Evolutionary conservation across 2,888 invertebrate species (phyloP), one percentile per base, ranked within the genome.

Genomic region (Torymus texanus): DNA sequence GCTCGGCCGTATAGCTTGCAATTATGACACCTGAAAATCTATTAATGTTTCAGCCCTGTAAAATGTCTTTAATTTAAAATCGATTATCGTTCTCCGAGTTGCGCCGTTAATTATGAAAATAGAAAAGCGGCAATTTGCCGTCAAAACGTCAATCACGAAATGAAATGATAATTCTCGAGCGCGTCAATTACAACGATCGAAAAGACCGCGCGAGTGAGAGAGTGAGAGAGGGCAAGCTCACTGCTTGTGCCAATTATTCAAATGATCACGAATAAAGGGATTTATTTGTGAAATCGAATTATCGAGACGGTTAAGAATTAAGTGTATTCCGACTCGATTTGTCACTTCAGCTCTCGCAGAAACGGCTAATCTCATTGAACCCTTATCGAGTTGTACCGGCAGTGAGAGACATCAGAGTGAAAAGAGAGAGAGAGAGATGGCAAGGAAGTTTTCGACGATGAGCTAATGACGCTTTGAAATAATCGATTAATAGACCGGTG

Each of bases 121-220:
- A 72, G 76, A 76, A 77, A 79, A 74, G 79, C 62, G 76, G 72
- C 71, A 75, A 79, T 65, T 74, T 66, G 66, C 71, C 71, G 79
- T 79, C 81, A 79, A 77, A 81, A 81, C 76, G 81, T 71, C 81
- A 81, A 81, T 81, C 81, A 76, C 55, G 16, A 76, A 76, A 79
- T 79, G 73, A 79, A 79, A 81, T 79, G 81, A 79, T 76, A 76
- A 81, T 81, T 71, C 66, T 66, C 66, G 62, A 75, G 75, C 76
- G 78, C 77, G 74, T 78, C 77, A 75, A 80, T 74, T 78, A 80
- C 63, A 51, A 55, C 55, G 63, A 80, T 80, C 76, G 80, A 72
- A 80, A 73, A 67, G 61, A 73, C 21, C 66, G 55, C 66, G 56
- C 41, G 41, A 41, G 41, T 8, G 8, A 41, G 41, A 41, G 41